Percentiles rank a stretch among this genome's conserved stretches.
These are phyloP conservation scores for Actinia equina DNA, from an alignment of 64 coral and sea anemone genomes.

Conservation along the genomic window DNA sequence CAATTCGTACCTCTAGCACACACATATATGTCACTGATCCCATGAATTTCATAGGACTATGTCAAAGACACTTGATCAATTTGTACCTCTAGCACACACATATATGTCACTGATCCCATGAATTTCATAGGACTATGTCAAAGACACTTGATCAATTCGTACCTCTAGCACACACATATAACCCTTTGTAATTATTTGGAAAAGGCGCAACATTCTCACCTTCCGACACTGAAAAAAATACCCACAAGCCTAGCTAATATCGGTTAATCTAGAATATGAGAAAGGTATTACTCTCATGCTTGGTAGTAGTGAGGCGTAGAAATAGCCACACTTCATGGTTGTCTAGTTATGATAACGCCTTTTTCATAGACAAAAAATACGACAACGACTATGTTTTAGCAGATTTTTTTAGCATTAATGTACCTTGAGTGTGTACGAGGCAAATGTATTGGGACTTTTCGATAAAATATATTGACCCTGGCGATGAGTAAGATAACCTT, in stretches of 20 bases:
- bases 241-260: neutral
- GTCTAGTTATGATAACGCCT: neutral
- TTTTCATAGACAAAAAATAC: neutral
- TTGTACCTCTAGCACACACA: neutral
- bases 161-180: neutral
- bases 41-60: neutral
- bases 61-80: neutral
- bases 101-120: too few species aligned
- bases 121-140: neutral
- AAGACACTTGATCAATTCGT: neutral
- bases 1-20: neutral
- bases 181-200: too few species aligned
- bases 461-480: neutral
- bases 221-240: neutral
- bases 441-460: neutral
- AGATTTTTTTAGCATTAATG: neutral
- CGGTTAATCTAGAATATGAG: neutral
- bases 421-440: neutral
- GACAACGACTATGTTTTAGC: neutral
- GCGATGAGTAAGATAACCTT: too few species aligned
- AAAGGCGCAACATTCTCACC: neutral
- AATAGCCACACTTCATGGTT: neutral
- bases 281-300: neutral
- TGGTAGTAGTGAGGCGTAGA: neutral
- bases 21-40: too few species aligned